These are phyloP conservation scores for Parotocinclus haroldoi DNA, from an alignment of 2,797 vertebrate species.

Conservation along the genomic window DNA sequence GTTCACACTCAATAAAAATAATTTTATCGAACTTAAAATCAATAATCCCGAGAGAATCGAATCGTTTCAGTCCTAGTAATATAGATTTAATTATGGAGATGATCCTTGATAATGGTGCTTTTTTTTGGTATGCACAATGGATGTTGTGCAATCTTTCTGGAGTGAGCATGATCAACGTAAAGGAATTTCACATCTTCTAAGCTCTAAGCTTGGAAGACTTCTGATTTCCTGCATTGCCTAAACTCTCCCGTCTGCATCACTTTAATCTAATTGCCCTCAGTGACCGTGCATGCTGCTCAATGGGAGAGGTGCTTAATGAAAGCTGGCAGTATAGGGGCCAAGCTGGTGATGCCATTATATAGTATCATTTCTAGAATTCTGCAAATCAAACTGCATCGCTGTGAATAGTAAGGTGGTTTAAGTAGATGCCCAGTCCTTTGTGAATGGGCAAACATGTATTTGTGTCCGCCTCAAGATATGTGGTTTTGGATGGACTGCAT, in stretches of 20 bases:
- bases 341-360: constrained; percentile 4
- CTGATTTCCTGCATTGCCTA: background rate
- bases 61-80: too few relatives aligned
- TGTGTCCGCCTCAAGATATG: too few relatives aligned
- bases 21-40: too few relatives aligned
- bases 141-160: background rate
- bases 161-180: constrained; percentile 21
- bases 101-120: too few relatives aligned
- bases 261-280: constrained; percentile 33
- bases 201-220: background rate
- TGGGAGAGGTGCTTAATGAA: constrained; percentile 16
- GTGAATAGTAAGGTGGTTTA: background rate
- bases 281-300: constrained; percentile 13
- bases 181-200: constrained; percentile 1
- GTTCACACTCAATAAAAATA: too few relatives aligned
- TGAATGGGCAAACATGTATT: too few relatives aligned
- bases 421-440: too few relatives aligned
- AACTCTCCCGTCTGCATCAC: background rate
- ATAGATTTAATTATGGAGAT: too few relatives aligned
- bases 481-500: background rate
- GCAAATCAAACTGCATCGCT: background rate
- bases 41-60: too few relatives aligned
- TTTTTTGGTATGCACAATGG: too few relatives aligned
- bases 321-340: constrained; percentile 7
- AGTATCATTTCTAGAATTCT: background rate